Conservation (phyloP, 2,113 vertebrate genomes). For the Glaucomys volans region DNA sequence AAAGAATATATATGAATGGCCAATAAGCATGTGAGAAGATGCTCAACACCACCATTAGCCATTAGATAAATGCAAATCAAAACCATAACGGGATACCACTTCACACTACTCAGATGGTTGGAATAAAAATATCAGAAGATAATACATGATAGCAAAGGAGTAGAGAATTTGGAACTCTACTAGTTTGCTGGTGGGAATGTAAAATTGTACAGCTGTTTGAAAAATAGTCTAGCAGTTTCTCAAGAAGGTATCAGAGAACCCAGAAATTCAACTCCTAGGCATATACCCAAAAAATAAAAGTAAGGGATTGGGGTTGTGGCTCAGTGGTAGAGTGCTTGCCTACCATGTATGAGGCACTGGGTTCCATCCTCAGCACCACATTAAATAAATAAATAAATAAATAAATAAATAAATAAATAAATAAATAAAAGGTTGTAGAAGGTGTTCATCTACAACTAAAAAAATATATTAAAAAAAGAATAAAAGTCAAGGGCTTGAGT, state of each 20-base stretch:
- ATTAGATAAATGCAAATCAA: slow-evolving; percentile 45
- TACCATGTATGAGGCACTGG: no score
- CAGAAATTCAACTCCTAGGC: slow-evolving; percentile 35
- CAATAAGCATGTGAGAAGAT: slow-evolving; percentile 38
- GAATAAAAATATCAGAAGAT: slow-evolving; percentile 17
- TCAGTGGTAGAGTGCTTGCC: no score
- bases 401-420: no score
- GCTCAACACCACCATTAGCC: neutral
- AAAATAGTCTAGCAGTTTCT: slow-evolving; percentile 41
- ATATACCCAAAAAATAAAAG: slow-evolving; percentile 24
- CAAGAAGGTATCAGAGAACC: slow-evolving; percentile 3
- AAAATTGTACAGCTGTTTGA: slow-evolving; percentile 53
- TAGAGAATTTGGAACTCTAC: neutral
- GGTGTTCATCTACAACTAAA: no score
- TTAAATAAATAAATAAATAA: no score
- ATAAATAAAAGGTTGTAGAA: no score
- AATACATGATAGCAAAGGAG: neutral
- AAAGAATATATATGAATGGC: slow-evolving; percentile 1
- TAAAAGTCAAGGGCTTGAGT: neutral
- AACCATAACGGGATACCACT: slow-evolving; percentile 13
- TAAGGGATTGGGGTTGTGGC: neutral
- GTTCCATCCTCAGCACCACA: no score
- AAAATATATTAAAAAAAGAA: neutral
- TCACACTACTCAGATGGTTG: slow-evolving; percentile 1
- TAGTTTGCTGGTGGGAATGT: neutral